A percentile compares a stretch with the other conserved stretches of the same genome.
Conservation (phyloP, 2,888 invertebrate genomes). For the Brenthis hecate region DNA sequence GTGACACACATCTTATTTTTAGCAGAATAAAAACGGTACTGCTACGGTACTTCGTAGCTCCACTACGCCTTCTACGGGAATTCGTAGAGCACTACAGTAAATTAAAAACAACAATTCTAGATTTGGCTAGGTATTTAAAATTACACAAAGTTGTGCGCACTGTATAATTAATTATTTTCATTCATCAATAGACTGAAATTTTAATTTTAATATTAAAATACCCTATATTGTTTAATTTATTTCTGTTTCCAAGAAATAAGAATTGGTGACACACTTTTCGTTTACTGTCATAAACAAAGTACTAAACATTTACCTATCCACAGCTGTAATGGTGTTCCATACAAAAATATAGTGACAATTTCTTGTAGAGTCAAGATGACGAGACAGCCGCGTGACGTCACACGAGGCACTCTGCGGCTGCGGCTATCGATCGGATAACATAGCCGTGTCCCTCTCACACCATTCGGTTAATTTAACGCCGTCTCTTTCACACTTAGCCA, state of each 20-base stretch:
- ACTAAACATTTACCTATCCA: slow-evolving; percentile 17
- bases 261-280: not conserved
- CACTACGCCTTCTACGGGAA: slow-evolving; percentile 23
- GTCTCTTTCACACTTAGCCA: slow-evolving; percentile 61
- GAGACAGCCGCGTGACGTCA: slow-evolving; percentile 80
- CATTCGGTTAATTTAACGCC: slow-evolving; percentile 52
- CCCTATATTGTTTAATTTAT: no score
- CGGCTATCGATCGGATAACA: slow-evolving; percentile 80
- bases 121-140: slow-evolving; percentile 8
- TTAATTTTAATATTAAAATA: no score
- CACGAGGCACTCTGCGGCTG: slow-evolving; percentile 79
- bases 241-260: not conserved
- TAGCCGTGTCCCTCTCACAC: slow-evolving; percentile 67
- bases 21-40: slow-evolving; percentile 30
- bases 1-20: slow-evolving; percentile 33
- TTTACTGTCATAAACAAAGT: slow-evolving; percentile 5
- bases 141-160: not conserved
- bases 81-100: slow-evolving; percentile 29
- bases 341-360: slow-evolving; percentile 75
- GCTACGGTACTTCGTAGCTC: slow-evolving; percentile 32
- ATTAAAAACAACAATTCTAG: slow-evolving; percentile 12
- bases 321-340: slow-evolving; percentile 43
- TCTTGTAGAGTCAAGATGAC: slow-evolving; percentile 79
- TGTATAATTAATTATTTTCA: slow-evolving; percentile 12
- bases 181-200: not conserved